phyloP scores from a whole-genome alignment of 2,888 invertebrate species.

The Agriopis leucophaearia region DNA sequence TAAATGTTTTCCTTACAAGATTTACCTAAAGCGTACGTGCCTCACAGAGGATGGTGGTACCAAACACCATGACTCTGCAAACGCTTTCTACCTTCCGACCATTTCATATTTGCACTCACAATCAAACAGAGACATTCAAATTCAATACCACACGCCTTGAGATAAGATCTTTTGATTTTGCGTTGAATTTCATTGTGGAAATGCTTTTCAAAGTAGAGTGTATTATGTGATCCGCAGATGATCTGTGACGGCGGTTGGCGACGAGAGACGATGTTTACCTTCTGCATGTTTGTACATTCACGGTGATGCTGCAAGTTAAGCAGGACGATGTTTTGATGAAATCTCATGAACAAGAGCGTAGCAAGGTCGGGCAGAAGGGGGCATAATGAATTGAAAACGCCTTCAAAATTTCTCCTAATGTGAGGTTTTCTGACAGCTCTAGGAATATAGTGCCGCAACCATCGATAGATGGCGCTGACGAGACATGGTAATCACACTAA shows the following conservation, averaged over 20 bases:
- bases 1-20: slow-evolving; percentile 21
- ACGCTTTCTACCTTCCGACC: slow-evolving; percentile 11
- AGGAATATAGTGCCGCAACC: too few species aligned
- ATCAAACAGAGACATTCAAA: background rate
- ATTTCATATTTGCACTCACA: slow-evolving; percentile 14
- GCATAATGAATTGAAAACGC: too few species aligned
- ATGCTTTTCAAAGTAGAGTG: slow-evolving; percentile 2
- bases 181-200: background rate
- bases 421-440: too few species aligned
- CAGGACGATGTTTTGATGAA: slow-evolving; percentile 7
- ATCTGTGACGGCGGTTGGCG: slow-evolving; percentile 33
- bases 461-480: too few species aligned
- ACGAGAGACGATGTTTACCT: slow-evolving; percentile 36
- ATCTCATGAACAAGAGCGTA: background rate
- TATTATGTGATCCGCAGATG: slow-evolving; percentile 35
- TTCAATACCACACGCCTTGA: background rate
- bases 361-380: too few species aligned
- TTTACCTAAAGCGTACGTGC: slow-evolving; percentile 37
- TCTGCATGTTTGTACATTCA: slow-evolving; percentile 35
- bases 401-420: too few species aligned
- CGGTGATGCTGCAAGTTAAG: slow-evolving; percentile 12
- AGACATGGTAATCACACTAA: too few species aligned
- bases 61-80: slow-evolving; percentile 45
- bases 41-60: slow-evolving; percentile 27
- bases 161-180: slow-evolving; percentile 10